phyloP scores from a whole-genome alignment of 2,113 vertebrate genomes.

The Brachirus orientalis region DNA sequence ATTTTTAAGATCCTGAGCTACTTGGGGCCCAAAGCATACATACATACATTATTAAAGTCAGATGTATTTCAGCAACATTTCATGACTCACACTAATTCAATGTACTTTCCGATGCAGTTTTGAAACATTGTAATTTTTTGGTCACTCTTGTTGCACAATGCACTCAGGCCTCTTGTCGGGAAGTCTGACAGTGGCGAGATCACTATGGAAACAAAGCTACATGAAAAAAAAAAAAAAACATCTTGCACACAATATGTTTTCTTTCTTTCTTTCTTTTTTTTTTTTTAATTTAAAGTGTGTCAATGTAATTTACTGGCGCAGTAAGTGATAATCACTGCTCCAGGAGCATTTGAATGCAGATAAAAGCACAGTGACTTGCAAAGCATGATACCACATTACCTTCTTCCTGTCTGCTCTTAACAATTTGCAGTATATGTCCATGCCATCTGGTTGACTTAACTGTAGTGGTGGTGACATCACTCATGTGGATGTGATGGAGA shows the following conservation, averaged over 20 bases:
- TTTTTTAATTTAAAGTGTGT: neutral
- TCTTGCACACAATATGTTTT: neutral
- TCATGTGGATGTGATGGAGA: constrained; percentile 62
- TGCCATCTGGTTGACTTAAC: constrained; percentile 69
- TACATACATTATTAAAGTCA: neutral
- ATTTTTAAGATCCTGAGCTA: too few relatives aligned
- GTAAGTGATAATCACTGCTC: constrained; percentile 1
- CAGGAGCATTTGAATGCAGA: neutral
- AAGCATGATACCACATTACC: constrained; percentile 23
- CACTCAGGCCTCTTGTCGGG: neutral
- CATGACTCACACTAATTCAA: constrained; percentile 14
- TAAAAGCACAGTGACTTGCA: constrained; percentile 4
- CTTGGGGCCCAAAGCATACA: neutral
- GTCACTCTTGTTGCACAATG: constrained; percentile 10
- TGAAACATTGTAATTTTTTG: constrained; percentile 2
- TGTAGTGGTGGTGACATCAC: constrained; percentile 66
- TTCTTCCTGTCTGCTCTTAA: constrained; percentile 25
- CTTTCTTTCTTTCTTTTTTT: too few relatives aligned
- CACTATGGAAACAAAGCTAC: constrained; percentile 1
- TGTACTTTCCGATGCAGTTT: constrained; percentile 9
- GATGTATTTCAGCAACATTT: constrained; percentile 1
- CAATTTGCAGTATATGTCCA: constrained; percentile 37
- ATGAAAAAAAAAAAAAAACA: constrained; percentile 13
- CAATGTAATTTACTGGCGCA: constrained; percentile 18
- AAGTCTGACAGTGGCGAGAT: neutral